Conservation (phyloP, 1,140 invertebrate species). For the Myzus persicae region DNA sequence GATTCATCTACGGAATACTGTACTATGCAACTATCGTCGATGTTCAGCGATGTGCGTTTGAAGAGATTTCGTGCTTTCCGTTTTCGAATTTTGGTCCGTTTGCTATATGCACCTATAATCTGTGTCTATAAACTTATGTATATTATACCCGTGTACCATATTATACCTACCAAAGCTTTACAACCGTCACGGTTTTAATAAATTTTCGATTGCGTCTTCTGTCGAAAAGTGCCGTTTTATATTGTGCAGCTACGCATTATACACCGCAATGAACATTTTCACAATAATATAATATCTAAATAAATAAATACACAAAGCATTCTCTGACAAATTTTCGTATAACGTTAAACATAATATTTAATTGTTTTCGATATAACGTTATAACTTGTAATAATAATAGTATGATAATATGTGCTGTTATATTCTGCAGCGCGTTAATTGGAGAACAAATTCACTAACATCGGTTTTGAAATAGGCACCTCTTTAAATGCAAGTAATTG, state of each 20-base stretch:
- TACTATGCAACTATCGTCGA: not conserved
- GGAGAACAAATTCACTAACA: not conserved
- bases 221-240: not conserved
- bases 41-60: not conserved
- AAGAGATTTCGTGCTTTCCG: not conserved
- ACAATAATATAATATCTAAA: not conserved
- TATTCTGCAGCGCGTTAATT: not conserved
- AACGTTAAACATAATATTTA: too few species aligned
- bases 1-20: not conserved
- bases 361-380: too few species aligned
- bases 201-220: not conserved
- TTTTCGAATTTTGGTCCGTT: not conserved
- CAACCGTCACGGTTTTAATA: not conserved
- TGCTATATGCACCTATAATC: not conserved
- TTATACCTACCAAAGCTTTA: too few species aligned
- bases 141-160: not conserved
- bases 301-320: not conserved
- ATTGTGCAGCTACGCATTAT: not conserved
- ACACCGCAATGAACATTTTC: not conserved
- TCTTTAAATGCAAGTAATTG: not conserved
- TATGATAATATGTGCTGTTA: not conserved
- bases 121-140: too few species aligned
- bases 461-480: not conserved
- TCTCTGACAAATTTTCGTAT: not conserved
- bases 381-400: not conserved